Percentiles rank a stretch among this genome's conserved stretches.
Conservation (phyloP, 2,797 vertebrate genomes). For the Pantherophis vulpinus region DNA sequence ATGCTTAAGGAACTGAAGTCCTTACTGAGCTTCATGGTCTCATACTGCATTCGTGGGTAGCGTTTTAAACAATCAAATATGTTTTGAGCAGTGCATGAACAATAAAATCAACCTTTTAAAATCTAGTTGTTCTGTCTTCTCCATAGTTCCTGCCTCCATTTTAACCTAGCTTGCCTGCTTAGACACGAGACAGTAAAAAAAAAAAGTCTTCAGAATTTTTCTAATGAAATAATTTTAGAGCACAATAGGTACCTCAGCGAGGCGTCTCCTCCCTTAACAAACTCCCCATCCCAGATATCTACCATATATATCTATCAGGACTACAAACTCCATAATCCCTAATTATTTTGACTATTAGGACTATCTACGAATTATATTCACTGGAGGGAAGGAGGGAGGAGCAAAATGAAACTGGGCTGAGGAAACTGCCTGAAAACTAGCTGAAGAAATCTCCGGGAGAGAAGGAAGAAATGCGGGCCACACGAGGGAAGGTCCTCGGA, state of each 20-base stretch:
- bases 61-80: not conserved
- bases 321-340: not conserved
- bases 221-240: not conserved
- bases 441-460: not conserved
- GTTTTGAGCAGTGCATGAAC: not conserved
- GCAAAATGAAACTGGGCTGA: not conserved
- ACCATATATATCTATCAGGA: not conserved
- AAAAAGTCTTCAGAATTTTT: not conserved
- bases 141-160: not conserved
- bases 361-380: not conserved
- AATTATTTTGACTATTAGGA: not conserved
- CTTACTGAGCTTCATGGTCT: not conserved
- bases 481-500: not conserved
- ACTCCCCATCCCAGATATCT: not conserved
- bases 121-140: not conserved
- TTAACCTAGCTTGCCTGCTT: not conserved
- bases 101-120: not conserved
- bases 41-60: not conserved
- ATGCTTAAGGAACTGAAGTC: not conserved
- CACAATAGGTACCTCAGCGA: not conserved
- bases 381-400: not conserved
- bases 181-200: not conserved
- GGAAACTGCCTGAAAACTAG: not conserved
- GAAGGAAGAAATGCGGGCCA: not conserved
- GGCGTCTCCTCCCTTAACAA: not conserved